A percentile compares a stretch with the other conserved stretches of the same genome.
Conservation (phyloP, 2,113 vertebrate species). For the Elgaria multicarinata region DNA sequence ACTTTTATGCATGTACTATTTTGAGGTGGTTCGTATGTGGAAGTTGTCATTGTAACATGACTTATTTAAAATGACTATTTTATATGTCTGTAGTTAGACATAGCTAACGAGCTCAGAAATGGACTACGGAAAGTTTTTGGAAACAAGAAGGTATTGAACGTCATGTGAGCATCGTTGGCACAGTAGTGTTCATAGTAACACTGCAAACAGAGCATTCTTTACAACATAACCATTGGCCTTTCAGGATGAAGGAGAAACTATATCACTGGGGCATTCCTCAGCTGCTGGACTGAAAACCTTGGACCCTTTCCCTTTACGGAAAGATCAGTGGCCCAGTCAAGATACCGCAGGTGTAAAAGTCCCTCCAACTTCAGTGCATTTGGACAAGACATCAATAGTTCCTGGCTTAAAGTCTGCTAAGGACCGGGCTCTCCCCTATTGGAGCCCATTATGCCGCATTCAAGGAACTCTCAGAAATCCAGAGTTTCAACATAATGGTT, state of each 20-base stretch:
- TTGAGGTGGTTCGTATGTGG: not conserved
- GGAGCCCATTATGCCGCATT: slow-evolving; percentile 77
- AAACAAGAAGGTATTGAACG: too few species aligned
- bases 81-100: not conserved
- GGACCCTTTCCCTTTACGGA: slow-evolving; percentile 84
- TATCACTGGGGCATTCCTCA: slow-evolving; percentile 63
- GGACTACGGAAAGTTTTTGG: not conserved
- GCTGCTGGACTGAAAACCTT: slow-evolving; percentile 84
- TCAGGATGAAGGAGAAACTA: slow-evolving; percentile 58
- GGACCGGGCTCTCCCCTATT: slow-evolving; percentile 29
- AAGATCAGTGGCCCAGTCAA: slow-evolving; percentile 64
- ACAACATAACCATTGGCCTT: not conserved
- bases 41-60: slow-evolving; percentile 3
- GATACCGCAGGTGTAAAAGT: slow-evolving; percentile 24
- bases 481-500: slow-evolving; percentile 91
- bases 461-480: slow-evolving; percentile 84
- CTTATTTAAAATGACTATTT: not conserved
- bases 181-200: not conserved
- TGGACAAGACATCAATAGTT: slow-evolving; percentile 34
- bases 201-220: not conserved
- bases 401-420: slow-evolving; percentile 42
- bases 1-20: not conserved
- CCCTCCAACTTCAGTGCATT: slow-evolving; percentile 43
- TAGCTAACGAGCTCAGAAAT: not conserved
- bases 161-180: not conserved